Base-by-base conservation (phyloP, 2,797 vertebrate genomes). In the Chaunax sp. region DNA sequence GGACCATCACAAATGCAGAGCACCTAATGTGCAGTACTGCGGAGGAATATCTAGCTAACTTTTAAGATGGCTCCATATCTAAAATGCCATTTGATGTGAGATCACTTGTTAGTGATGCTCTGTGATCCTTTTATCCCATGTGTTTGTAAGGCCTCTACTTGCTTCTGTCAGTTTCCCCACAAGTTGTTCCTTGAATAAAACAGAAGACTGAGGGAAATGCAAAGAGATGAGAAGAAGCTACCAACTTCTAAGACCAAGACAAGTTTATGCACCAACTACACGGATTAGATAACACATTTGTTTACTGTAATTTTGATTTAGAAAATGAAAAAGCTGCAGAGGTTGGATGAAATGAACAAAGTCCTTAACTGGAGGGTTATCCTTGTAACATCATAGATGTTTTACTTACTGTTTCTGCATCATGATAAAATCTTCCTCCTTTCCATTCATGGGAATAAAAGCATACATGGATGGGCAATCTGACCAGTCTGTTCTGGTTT, bases 11-110 rank as follows among this genome's bases (percentile, higher is more conserved):
- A 30, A 44, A 50, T 53, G 8, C 14, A 37, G 56, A 71, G 9
- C 13, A 2, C 20, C 33, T 70, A 15, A 45, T 81, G 44, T 59
- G 38, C 58, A 52, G 23, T 35, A 63, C 56, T 33, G 13, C 30
- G 16, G 54, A 69, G 44, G 41, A 64, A 60, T 50, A 43, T 56
- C 33, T 41, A n/a, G 30, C 25, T 9, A 50, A 57, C 30, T 35
- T 49, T 62, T 52, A 14, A 25, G 22, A 65, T 46, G 60, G 20
- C 35, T 63, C 18, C 15, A 40, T 66, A 52, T 75, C 51, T 57
- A 67, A 72, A 75, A 74, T 64, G 51, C 40, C 38, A 69, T 77
- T 58, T 70, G 74, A 72, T 75, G 37, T 61, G 44, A 55, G 37
- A 61, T 66, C 14, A 35, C 47, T 50, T 75, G 44, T 64, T 23